Base-by-base conservation (phyloP, 2,888 invertebrate genomes). In the Melanostoma scalare region DNA sequence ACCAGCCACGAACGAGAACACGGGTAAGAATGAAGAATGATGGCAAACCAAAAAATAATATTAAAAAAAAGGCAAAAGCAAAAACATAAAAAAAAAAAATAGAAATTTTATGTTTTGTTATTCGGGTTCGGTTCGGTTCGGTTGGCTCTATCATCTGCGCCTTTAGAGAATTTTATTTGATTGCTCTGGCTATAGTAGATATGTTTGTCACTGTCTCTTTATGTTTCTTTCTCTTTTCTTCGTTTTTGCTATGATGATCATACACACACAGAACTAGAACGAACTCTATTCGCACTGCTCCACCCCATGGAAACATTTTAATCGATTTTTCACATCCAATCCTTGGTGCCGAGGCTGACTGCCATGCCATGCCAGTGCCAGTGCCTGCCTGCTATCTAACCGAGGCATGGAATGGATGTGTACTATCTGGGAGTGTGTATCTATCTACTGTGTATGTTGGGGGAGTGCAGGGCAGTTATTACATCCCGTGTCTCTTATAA, bases 241-340 rank as follows among this genome's bases (percentile, higher is more conserved):
- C 38, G 56, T 40, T 63, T 63, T 67, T n/a, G 53, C 10, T 69
- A 36, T 44, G 20, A 20, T 20, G 20, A 20, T 20, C 20, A 33
- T 61, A 40, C 35, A 63, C 10, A 56, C 52, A 46, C 31, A 42
- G 44, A 73, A 68, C 68, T 36, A 46, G 61, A 77, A 77, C 48
- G 50, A 53, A 84, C 65, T 73, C 68, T 84, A 61, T 68, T 82
- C 72, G 77, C 48, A 82, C 82, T 78, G 84, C 67, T 84, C 79
- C 79, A 79, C 84, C 74, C 79, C 35, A 40, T 75, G 75, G 86
- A 87, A 87, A 85, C 85, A 88, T 88, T 89, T 88, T 87, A 89
- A 90, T 90, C 89, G 90, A 90, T 90, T 90, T 90, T 90, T 88
- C 89, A 87, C 88, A 88, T 88, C 87, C 89, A 87, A 87, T 88